Evolutionary conservation across 2,888 invertebrate genomes (phyloP), one percentile per base, ranked within the genome.

Genomic region (Acanthosepion pharaonis): DNA sequence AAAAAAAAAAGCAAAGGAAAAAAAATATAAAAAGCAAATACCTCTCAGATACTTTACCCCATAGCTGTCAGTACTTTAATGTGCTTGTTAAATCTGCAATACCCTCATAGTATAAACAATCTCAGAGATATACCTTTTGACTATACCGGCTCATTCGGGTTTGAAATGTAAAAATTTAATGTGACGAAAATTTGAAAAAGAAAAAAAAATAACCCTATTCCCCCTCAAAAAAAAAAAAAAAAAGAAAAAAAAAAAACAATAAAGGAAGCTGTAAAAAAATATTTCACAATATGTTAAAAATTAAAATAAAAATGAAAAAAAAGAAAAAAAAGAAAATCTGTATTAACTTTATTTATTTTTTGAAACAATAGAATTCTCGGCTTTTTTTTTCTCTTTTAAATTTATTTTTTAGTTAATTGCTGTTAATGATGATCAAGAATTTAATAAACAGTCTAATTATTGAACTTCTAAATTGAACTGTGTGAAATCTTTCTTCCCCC

Each of bases 311-410:
- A 55, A 55, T 55, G 55, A 78, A 78, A 78, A 78, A n/a, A 78
- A n/a, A n/a, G n/a, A 4, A 78, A n/a, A 78, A 9, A n/a, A 78
- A n/a, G n/a, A 78, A 8, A 78, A 15, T n/a, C 78, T 78, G 78
- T 78, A 78, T n/a, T 78, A n/a, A 78, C 78, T n/a, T 78, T n/a
- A 78, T 78, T 78, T 78, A 78, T 78, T 78, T 42, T 78, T 78
- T 78, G 78, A 78, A 78, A 78, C 78, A 28, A 78, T 78, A 78
- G 78, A n/a, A 78, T 78, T 78, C 28, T 78, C n/a, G 11, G 28
- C 78, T 78, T n/a, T n/a, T 78, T n/a, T n/a, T n/a, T 64, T 64
- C 5, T 64, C 18, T 78, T 78, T 9, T 11, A 28, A 28, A n/a
- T n/a, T 78, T 42, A 42, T 42, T 78, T 78, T 78, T 78, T 78